Evolutionary conservation across 2,797 vertebrate species (phyloP).

Genomic region (Pangasius larnaudii): DNA sequence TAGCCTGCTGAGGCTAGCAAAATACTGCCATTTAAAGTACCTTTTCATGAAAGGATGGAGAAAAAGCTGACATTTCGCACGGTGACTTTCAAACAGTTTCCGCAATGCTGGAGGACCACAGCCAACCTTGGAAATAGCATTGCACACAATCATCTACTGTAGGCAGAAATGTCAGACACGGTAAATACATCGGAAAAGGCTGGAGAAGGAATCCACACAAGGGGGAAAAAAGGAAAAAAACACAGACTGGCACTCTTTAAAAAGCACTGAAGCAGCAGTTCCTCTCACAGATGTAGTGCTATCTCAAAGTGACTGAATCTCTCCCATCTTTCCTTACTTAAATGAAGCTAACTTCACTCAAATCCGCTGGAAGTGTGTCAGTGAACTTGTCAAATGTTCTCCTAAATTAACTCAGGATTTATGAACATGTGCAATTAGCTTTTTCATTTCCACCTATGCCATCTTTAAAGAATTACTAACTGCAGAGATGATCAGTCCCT

Average conservation of each 20-base stretch:
- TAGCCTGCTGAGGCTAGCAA: slow-evolving; percentile 63
- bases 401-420: slow-evolving; percentile 61
- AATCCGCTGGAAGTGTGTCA: slow-evolving; percentile 48
- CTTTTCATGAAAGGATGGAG: slow-evolving; percentile 55
- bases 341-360: slow-evolving; percentile 41
- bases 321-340: slow-evolving; percentile 46
- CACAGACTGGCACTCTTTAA: slow-evolving; percentile 54
- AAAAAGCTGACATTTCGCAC: slow-evolving; percentile 62
- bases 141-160: slow-evolving; percentile 62
- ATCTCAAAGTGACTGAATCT: slow-evolving; percentile 54
- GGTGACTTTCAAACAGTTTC: slow-evolving; percentile 62
- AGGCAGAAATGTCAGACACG: slow-evolving; percentile 63
- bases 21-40: slow-evolving; percentile 62
- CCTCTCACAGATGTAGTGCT: slow-evolving; percentile 50
- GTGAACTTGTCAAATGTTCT: slow-evolving; percentile 62
- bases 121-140: slow-evolving; percentile 63
- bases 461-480: slow-evolving; percentile 57
- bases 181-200: slow-evolving; percentile 49
- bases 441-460: slow-evolving; percentile 61
- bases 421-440: slow-evolving; percentile 61
- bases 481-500: slow-evolving; percentile 62
- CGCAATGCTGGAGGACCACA: slow-evolving; percentile 57
- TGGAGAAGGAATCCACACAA: slow-evolving; percentile 51
- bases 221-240: slow-evolving; percentile 44
- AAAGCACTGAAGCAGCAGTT: slow-evolving; percentile 61